Evolutionary conservation across 2,888 invertebrate species (phyloP), one percentile per base, ranked within the genome.

Genomic region (Stenolophus ochropezus): DNA sequence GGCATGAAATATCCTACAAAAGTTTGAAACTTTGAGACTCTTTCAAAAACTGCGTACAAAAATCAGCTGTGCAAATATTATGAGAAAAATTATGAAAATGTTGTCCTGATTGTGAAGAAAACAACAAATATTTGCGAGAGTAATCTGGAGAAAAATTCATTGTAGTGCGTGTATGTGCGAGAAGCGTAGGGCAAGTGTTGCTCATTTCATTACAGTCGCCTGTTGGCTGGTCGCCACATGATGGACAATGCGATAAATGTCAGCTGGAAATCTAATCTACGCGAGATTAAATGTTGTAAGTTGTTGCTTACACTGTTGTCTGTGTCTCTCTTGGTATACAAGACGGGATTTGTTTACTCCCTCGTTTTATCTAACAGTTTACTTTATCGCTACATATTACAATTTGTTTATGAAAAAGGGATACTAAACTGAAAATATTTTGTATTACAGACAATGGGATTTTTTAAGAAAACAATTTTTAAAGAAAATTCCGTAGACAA

Each of bases 191-290:
- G n/a, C 61, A 69, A 69, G 65, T 33, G 65, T 69, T 69, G 65
- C 65, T 69, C 65, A 69, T 69, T 69, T 69, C 65, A 69, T 69
- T 69, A 69, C 27, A 33, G 65, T 69, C 33, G n/a, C 16, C 27
- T n/a, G 65, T 69, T 42, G 65, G 42, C 65, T 69, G 27, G 27
- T 18, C 27, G 65, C 65, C 65, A 42, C 65, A 69, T 69, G 65
- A 69, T 69, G 65, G 65, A 69, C 65, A 69, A 69, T 69, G 65
- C 65, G 65, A 69, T 69, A 69, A 69, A 69, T 69, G 65, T 69
- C 65, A 69, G 65, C 65, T 69, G 33, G 65, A 69, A 69, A 69
- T 69, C 65, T 69, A 69, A 69, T 69, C 65, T 69, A 18, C 16
- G 16, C 33, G 65, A 33, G 33, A 69, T 69, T 69, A 69, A 69